Evolutionary conservation across 2,888 invertebrate genomes (phyloP).

Genomic region (Cloeon dipterum): DNA sequence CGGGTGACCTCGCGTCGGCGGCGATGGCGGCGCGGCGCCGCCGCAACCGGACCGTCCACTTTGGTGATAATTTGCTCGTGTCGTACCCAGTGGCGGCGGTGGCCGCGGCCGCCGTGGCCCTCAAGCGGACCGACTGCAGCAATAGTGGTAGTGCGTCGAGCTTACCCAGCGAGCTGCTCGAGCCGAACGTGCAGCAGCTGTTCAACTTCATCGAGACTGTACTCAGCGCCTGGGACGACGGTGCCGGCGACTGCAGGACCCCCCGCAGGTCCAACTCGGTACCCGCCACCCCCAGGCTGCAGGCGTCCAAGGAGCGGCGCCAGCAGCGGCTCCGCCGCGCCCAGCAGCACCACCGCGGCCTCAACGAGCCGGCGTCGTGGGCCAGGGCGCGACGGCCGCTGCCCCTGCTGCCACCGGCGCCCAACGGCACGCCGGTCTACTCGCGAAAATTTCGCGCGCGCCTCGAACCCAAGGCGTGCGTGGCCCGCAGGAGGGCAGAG

Average conservation of each 20-base stretch:
- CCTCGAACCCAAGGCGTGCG: neutral
- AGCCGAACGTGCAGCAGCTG: slow-evolving; percentile 55
- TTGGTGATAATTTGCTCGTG: slow-evolving; percentile 42
- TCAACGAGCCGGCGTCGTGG: neutral
- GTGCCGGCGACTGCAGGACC: neutral
- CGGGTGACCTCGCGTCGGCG: slow-evolving; percentile 4
- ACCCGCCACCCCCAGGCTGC: neutral
- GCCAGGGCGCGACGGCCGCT: neutral
- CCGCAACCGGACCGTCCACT: slow-evolving; percentile 55
- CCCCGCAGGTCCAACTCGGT: neutral
- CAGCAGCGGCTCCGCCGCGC: neutral
- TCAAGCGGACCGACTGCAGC: slow-evolving; percentile 23
- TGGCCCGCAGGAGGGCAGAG: neutral
- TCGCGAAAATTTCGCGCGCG: neutral
- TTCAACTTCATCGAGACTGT: slow-evolving; percentile 64
- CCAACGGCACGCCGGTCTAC: neutral
- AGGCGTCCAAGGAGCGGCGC: neutral
- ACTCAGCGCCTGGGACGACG: slow-evolving; percentile 41
- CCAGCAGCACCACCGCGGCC: neutral
- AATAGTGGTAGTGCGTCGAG: neutral
- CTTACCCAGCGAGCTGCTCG: slow-evolving; percentile 13
- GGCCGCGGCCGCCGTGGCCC: slow-evolving; percentile 32
- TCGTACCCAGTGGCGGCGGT: slow-evolving; percentile 10
- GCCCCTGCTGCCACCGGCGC: neutral
- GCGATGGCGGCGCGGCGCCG: slow-evolving; percentile 39